Base-by-base conservation (phyloP, 1,140 invertebrate species). In the Dryas iulia region DNA sequence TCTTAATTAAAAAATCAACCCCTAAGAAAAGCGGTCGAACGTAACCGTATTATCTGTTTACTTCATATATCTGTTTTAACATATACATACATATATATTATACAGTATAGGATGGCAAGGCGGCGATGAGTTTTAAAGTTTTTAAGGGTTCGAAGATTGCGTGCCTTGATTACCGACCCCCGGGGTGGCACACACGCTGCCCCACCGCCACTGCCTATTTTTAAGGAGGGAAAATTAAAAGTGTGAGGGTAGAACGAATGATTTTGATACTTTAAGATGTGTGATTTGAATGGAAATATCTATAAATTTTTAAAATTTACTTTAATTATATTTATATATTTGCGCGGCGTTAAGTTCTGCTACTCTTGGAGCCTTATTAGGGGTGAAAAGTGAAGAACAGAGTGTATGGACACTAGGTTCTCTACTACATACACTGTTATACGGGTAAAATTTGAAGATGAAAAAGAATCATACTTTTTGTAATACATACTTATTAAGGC, bases 141-240 rank as follows among this genome's bases (percentile, higher is more conserved):
- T 90, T 91, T 91, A 91, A 91, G 89, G 89, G 89, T 91, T 91
- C 87, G 85, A 88, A 91, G 87, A 91, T 91, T 91, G 89, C 89
- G 89, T 87, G 89, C 81, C 82, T 90, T 90, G 89, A 91, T 91
- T 90, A 91, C 87, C 83, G 79, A 66, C 77, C 83, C 81, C 76
- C 73, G 65, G 77, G 74, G 77, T 60, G 73, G 72, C 82, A 81
- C 81, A 84, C 80, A 86, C 87, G 77, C 65, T 78, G 84, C 82
- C 78, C 77, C 89, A 76, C 60, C 74, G 83, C 82, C 77, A 74
- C 89, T 82, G 82, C 87, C 87, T 82, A 85, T 91, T 91, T 91
- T 91, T 91, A 91, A 91, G 89, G 86, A 91, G 87, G 87, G 84
- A 89, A 89, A 91, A 91, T 91, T 91, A 91, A 91, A 91, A 91